Evolutionary conservation across 2,797 vertebrate species (phyloP), one percentile per base, ranked within the genome.

Genomic region (Scolopax rusticola): DNA sequence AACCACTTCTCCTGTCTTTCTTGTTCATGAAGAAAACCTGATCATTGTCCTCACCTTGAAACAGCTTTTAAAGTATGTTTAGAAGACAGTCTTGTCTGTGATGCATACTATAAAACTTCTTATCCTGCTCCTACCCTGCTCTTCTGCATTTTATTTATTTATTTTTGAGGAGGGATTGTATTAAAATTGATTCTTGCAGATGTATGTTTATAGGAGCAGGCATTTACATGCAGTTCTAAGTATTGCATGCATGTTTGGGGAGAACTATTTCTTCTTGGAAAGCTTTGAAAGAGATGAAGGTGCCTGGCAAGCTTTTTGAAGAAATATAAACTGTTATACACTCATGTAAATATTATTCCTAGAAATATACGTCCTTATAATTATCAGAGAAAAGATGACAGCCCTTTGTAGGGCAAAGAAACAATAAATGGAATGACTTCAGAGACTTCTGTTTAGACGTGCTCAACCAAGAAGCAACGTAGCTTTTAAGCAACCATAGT

Each of bases 141-240:
- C 3, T 41, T 47, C 3, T 53, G 6, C 28, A 2, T 32, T 50
- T 15, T 53, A 25, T 13, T 21, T 27, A 9, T 56, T 28, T 9
- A 19, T 9, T 33, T 11, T 40, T 3, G 0, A 1, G 11, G 0
- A 0, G 0, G 7, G 38, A 25, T 40, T 43, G 8, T 16, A 20
- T 41, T 83, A n/a, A 70, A 70, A 24, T 48, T 17, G 5, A 50
- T 75, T 76, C 38, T 45, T 8, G 8, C 20, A 59, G 33, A 15
- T 56, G 0, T 17, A 5, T 70, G 18, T 69, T 85, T 60, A 33
- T 12, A 87, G 28, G 10, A 81, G 8, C 15, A 65, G 50, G 9
- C 4, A 10, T 71, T 61, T 92, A 64, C 11, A 6, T 45, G 38
- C n/a, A 65, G 14, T 21, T 70, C 19, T 70, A 87, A 80, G 27